Evolutionary conservation across 2,113 vertebrate species (phyloP).

Genomic region (Ginglymostoma cirratum): DNA sequence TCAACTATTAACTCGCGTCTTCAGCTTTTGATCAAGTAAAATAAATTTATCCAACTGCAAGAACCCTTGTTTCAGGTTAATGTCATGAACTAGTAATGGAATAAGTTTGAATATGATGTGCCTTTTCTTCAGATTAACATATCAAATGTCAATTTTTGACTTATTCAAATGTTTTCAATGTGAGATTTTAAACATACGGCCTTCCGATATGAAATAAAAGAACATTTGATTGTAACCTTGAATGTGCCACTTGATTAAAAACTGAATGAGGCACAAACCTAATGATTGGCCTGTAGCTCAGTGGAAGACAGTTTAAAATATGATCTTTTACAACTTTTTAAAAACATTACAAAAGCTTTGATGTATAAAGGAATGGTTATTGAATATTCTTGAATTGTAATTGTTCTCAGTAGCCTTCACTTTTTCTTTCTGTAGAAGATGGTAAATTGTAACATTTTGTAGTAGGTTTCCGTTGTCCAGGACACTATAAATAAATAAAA

Average conservation of each 20-base stretch:
- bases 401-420: constrained; percentile 54
- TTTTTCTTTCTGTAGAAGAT: constrained; percentile 54
- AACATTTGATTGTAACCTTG: constrained; percentile 6
- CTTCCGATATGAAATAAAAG: not conserved
- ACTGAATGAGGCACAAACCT: constrained; percentile 29
- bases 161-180: not conserved
- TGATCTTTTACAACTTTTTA: constrained; percentile 31
- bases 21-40: constrained; percentile 31
- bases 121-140: constrained; percentile 6
- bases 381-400: constrained; percentile 26
- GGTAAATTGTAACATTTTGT: constrained; percentile 61
- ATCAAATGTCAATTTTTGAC: constrained; percentile 11
- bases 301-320: constrained; percentile 19
- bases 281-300: not conserved
- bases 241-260: constrained; percentile 31
- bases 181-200: not conserved
- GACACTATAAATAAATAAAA: constrained; percentile 53
- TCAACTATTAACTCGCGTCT: constrained; percentile 3
- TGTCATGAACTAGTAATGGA: not conserved
- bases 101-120: not conserved
- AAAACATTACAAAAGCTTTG: constrained; percentile 26
- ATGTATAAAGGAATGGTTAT: constrained; percentile 24
- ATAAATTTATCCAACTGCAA: not conserved
- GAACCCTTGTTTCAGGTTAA: not conserved
- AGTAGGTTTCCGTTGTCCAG: constrained; percentile 50